phyloP scores from a whole-genome alignment of 2,888 invertebrate species.

The Maniola hyperantus region DNA sequence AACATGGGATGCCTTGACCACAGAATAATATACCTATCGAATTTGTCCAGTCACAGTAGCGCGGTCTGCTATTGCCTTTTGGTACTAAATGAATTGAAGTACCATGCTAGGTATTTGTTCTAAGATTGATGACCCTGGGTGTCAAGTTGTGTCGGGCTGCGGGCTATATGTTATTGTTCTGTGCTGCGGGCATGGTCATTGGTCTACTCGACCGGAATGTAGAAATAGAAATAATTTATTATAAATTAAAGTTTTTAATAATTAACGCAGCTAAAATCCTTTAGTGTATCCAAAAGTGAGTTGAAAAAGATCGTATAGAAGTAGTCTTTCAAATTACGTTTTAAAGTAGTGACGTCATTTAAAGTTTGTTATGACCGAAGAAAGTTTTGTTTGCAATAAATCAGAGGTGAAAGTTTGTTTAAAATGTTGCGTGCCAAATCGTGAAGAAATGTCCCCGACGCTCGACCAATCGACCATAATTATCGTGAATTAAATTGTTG shows the following conservation, averaged over 20 bases:
- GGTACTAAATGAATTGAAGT: too few species aligned
- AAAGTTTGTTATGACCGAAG: constrained; percentile 31
- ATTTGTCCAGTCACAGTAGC: too few species aligned
- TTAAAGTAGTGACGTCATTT: constrained; percentile 16
- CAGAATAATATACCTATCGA: too few species aligned
- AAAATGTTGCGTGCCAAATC: constrained; percentile 58
- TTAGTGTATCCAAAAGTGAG: not conserved
- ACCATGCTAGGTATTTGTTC: too few species aligned
- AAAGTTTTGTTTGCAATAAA: constrained; percentile 45
- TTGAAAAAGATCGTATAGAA: not conserved
- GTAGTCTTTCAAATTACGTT: not conserved
- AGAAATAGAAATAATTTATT: not conserved
- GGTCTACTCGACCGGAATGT: not conserved
- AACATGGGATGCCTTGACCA: too few species aligned
- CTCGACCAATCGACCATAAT: constrained; percentile 40
- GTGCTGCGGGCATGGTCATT: too few species aligned
- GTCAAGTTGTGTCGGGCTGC: too few species aligned
- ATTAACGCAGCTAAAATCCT: too few species aligned
- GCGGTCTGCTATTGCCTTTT: too few species aligned
- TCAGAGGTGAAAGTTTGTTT: constrained; percentile 59
- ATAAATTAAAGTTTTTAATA: not conserved
- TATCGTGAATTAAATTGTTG: constrained; percentile 56
- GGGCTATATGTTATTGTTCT: too few species aligned
- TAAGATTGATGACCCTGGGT: too few species aligned
- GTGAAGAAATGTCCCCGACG: constrained; percentile 50